Conservation (phyloP, 1,140 invertebrate genomes). For the Zaprionus davidi region DNA sequence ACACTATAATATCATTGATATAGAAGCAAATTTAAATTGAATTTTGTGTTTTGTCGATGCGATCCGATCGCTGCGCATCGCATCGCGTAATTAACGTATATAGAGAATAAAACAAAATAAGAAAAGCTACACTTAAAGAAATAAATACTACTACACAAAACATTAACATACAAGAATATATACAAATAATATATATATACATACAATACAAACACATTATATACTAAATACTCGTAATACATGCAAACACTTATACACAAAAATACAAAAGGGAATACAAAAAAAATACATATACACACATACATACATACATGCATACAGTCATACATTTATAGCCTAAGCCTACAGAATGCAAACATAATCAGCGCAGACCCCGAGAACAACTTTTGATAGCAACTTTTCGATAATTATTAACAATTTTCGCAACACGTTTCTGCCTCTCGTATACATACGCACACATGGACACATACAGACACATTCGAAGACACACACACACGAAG, state of each 20-base stretch:
- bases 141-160: conserved; percentile 24
- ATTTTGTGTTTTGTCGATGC: conserved; percentile 74
- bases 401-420: conserved; percentile 66
- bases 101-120: conserved; percentile 48
- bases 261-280: conserved; percentile 54
- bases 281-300: conserved; percentile 50
- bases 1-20: conserved; percentile 19
- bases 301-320: conserved; percentile 61
- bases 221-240: conserved; percentile 46
- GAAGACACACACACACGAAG: conserved; percentile 30
- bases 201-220: conserved; percentile 42
- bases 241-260: conserved; percentile 41
- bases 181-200: conserved; percentile 31
- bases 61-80: conserved; percentile 32
- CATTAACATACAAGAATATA: conserved; percentile 55
- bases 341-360: conserved; percentile 76
- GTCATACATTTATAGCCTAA: conserved; percentile 57
- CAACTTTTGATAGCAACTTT: conserved; percentile 72
- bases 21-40: conserved; percentile 77
- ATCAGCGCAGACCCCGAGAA: conserved; percentile 53
- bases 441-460: conserved; percentile 62
- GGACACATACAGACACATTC: conserved; percentile 11
- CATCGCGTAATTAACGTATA: conserved; percentile 61
- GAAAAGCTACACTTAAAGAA: conserved; percentile 39
- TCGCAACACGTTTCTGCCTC: conserved; percentile 74